Evolutionary conservation across 2,888 invertebrate genomes (phyloP), one percentile per base, ranked within the genome.

Genomic region (Cephus pygmeus): DNA sequence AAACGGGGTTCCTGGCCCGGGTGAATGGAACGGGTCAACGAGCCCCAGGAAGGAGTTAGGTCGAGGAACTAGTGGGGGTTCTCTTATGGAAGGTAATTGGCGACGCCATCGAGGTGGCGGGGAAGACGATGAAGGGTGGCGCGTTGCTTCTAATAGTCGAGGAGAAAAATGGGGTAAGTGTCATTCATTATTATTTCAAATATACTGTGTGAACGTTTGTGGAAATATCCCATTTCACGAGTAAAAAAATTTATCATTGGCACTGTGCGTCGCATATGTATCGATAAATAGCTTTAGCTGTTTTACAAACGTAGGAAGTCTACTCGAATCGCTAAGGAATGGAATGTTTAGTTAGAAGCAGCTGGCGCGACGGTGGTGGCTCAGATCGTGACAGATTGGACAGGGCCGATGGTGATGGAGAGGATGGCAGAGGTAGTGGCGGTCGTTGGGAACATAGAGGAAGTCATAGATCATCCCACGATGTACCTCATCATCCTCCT

Each of bases 21-120:
- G 89, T 15, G 94, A 94, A 80, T 94, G 94, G 93, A 92, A 92
- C 77, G 92, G 92, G 11, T 91, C 91, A 12, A 91, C 91, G 36
- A 93, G 93, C 88, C 94, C 94, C 34, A 92, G 94, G 76, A 94
- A 94, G 86, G 94, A 94, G 81, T 92, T 92, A 77, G 91, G 89
- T 81, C 91, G 92, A 71, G 90, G 92, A 30, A 85, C 91, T 73
- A 89, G 91, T 78, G 91, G 92, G 35, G 85, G 91, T 81, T 92
- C 92, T 71, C 85, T 91, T 34, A 91, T 91, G 88, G 91, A 91
- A 79, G 89, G 89, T 75, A 91, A 91, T 86, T 93, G 93, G 93
- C 88, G 93, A 83, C 90, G 93, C 85, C 92, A 91, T 88, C 92
- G 91, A 84, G 92, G 88, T 81, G 92, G 92, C 69, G 92, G 90